Conservation (phyloP, 2,888 invertebrate genomes). For the Pollenia angustigena region DNA sequence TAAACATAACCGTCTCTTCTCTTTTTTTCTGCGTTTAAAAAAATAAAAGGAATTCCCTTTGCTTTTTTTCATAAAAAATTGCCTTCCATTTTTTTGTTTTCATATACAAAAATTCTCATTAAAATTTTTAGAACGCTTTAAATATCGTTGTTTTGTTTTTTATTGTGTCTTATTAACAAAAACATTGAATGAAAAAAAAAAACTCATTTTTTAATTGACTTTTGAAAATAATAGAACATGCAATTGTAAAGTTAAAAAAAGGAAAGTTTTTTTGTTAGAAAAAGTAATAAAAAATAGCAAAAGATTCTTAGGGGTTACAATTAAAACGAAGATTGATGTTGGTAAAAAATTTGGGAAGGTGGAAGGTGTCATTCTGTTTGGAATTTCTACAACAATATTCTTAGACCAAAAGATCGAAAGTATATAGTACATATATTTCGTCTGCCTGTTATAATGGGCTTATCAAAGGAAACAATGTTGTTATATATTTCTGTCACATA, state of each 20-base stretch:
- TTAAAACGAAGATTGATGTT: constrained; percentile 9
- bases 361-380: too few relatives aligned
- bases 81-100: constrained; percentile 15
- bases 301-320: not conserved
- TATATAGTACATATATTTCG: too few relatives aligned
- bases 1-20: constrained; percentile 50
- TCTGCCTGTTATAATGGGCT: too few relatives aligned
- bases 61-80: constrained; percentile 32
- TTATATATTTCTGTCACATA: too few relatives aligned
- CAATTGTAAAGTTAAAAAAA: constrained; percentile 30
- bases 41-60: constrained; percentile 40
- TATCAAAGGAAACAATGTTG: too few relatives aligned
- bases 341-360: not conserved
- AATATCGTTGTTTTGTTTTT: constrained; percentile 55
- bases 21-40: constrained; percentile 21
- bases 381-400: too few relatives aligned
- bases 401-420: too few relatives aligned
- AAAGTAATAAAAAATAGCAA: not conserved
- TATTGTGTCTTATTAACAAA: constrained; percentile 78
- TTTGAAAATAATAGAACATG: constrained; percentile 53
- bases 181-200: constrained; percentile 57
- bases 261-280: constrained; percentile 25
- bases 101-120: constrained; percentile 76
- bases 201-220: constrained; percentile 15
- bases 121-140: constrained; percentile 80